A percentile compares a stretch with the other conserved stretches of the same genome.
Conservation (phyloP, 2,888 invertebrate species). For the Augochlorella aurata region DNA sequence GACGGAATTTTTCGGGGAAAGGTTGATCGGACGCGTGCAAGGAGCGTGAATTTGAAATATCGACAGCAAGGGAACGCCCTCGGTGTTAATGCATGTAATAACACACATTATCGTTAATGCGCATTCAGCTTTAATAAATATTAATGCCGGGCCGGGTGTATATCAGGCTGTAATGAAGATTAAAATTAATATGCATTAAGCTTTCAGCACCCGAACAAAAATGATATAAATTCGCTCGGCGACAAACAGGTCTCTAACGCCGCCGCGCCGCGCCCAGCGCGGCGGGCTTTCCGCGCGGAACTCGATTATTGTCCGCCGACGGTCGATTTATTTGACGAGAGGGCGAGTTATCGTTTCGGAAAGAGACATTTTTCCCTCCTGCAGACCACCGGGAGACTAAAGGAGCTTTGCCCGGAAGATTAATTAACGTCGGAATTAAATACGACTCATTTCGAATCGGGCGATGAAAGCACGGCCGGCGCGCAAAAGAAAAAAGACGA, state of each 20-base stretch:
- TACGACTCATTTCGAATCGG: constrained; percentile 23
- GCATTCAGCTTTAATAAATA: constrained; percentile 42
- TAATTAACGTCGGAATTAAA: constrained; percentile 29
- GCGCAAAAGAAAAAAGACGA: not conserved
- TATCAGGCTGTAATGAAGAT: constrained; percentile 16
- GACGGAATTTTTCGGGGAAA: not conserved
- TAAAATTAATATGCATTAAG: constrained; percentile 25
- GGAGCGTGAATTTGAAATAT: constrained; percentile 31
- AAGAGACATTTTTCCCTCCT: not conserved
- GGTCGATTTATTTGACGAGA: constrained; percentile 10
- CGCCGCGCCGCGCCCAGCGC: no score
- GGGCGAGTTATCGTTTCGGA: not conserved
- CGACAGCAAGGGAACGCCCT: not conserved
- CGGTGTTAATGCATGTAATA: constrained; percentile 19
- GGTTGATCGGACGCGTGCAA: not conserved
- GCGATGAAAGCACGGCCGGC: not conserved
- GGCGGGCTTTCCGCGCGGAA: not conserved
- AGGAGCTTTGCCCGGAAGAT: constrained; percentile 14
- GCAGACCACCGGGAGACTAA: not conserved
- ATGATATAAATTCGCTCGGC: constrained; percentile 5
- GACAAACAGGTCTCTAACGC: constrained; percentile 5
- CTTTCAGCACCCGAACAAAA: constrained; percentile 15
- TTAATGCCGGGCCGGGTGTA: constrained; percentile 21
- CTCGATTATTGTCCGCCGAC: constrained; percentile 3
- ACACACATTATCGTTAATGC: constrained; percentile 42